Conservation (phyloP, 2,797 vertebrate species). For the Leuciscus waleckii region DNA sequence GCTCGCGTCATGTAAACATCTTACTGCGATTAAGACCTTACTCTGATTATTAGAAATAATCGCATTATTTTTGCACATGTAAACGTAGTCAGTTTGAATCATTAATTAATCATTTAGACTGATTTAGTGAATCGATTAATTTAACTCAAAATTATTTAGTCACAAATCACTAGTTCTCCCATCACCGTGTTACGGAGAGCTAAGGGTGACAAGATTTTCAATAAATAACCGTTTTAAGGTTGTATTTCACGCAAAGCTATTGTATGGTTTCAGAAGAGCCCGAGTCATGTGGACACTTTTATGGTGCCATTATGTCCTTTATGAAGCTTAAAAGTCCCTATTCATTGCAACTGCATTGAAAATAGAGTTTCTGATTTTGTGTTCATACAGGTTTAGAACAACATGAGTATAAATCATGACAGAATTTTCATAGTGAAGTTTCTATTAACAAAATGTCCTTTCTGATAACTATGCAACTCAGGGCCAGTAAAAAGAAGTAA, state of each 20-base stretch:
- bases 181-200: background rate
- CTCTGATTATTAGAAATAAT: too few relatives aligned
- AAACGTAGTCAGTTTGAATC: background rate
- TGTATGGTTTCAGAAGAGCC: background rate
- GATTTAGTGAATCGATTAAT: background rate
- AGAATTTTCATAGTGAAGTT: background rate
- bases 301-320: background rate
- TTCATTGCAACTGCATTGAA: background rate
- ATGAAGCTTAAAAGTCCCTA: background rate
- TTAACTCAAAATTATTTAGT: background rate
- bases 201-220: background rate
- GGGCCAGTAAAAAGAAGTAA: background rate
- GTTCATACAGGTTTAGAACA: background rate
- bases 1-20: too few relatives aligned
- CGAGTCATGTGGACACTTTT: background rate
- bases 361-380: background rate
- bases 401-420: background rate
- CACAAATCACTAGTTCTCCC: background rate
- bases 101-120: background rate
- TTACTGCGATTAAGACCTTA: too few relatives aligned
- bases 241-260: background rate
- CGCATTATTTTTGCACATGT: too few relatives aligned
- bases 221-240: background rate
- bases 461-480: slow-evolving; percentile 5
- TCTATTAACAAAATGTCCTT: background rate